phyloP scores from a whole-genome alignment of 2,888 invertebrate genomes.

The Volucella zonaria region DNA sequence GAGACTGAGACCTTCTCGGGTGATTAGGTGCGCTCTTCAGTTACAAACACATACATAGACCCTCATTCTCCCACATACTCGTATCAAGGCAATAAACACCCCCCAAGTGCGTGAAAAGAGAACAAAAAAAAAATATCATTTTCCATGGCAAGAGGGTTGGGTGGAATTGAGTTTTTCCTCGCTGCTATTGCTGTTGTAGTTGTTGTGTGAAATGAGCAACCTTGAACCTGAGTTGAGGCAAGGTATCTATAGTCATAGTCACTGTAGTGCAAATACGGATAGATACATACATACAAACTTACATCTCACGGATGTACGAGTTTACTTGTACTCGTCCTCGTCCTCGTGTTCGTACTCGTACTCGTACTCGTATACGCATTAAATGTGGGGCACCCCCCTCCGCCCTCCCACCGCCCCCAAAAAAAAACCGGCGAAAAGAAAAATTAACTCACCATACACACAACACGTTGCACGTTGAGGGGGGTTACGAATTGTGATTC shows the following conservation, averaged over 20 bases:
- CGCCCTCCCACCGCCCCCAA: no score
- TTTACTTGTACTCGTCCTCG: no score
- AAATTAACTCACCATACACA: background rate
- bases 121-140: background rate
- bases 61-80: background rate
- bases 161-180: conserved; percentile 14
- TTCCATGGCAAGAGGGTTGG: conserved; percentile 5
- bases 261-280: conserved; percentile 16
- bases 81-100: conserved; percentile 40
- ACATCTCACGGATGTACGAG: background rate
- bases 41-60: background rate
- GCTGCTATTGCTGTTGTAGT: no score
- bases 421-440: background rate
- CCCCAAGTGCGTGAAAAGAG: conserved; percentile 52
- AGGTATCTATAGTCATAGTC: conserved; percentile 25
- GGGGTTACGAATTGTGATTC: conserved; percentile 17
- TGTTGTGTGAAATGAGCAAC: conserved; percentile 43
- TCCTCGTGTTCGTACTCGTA: no score
- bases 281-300: conserved; percentile 17
- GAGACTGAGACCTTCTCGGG: conserved; percentile 42
- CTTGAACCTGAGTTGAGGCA: conserved; percentile 59
- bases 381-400: conserved; percentile 5
- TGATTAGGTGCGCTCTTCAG: conserved; percentile 58
- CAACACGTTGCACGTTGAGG: conserved; percentile 16
- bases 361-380: conserved; percentile 30